Conservation (phyloP, 1,140 invertebrate genomes). For the Cydia strobilella region DNA sequence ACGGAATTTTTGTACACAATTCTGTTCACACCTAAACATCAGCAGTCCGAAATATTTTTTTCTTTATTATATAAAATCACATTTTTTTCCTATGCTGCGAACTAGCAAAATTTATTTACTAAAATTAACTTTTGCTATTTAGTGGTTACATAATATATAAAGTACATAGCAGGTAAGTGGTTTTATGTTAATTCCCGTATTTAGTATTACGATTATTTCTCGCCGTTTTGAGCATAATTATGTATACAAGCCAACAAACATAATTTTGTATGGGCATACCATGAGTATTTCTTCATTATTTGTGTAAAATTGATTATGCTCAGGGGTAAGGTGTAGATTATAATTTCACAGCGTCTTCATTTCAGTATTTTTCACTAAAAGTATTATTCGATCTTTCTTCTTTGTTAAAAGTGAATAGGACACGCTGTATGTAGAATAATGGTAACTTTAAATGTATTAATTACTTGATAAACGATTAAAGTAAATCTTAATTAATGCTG, state of each 20-base stretch:
- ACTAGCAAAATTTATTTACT: constrained; percentile 21
- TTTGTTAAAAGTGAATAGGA: constrained; percentile 35
- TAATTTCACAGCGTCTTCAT: constrained; percentile 33
- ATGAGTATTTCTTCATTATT: not conserved
- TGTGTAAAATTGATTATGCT: not conserved
- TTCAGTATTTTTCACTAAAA: constrained; percentile 40
- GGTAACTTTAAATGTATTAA: constrained; percentile 49
- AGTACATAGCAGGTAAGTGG: constrained; percentile 41
- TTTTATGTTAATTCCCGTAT: constrained; percentile 46
- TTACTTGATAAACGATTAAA: constrained; percentile 47
- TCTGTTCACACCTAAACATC: constrained; percentile 33
- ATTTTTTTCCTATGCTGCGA: constrained; percentile 19
- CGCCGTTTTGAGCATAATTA: not conserved
- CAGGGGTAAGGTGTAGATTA: constrained; percentile 3
- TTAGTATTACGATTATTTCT: constrained; percentile 39
- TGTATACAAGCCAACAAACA: not conserved
- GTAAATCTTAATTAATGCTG: constrained; percentile 40
- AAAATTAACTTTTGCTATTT: constrained; percentile 30
- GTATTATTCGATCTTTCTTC: constrained; percentile 35
- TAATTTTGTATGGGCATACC: not conserved
- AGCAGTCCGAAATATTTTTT: constrained; percentile 37
- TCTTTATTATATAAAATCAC: constrained; percentile 26
- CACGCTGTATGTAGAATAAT: constrained; percentile 36
- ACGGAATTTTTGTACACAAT: constrained; percentile 32
- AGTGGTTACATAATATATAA: constrained; percentile 33